Percentiles rank a stretch among this genome's conserved stretches.
These are phyloP conservation scores for Labrus mixtus DNA, from an alignment of 2,113 vertebrate species.

Conservation along the genomic window DNA sequence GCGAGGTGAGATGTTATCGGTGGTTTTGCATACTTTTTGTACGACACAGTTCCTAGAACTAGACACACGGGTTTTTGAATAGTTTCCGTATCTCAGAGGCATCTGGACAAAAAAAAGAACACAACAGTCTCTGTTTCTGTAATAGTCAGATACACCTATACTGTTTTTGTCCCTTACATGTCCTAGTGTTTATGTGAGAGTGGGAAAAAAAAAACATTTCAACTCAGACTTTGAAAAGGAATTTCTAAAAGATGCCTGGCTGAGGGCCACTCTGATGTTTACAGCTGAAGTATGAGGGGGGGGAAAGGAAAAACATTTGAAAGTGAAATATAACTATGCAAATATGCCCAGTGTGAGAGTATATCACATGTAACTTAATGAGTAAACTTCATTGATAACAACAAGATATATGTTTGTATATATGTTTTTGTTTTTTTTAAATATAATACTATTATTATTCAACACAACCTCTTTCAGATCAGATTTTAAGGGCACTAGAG, in stretches of 20 bases:
- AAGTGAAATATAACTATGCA: conserved; percentile 3
- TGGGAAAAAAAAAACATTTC: too few relatives aligned
- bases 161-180: not conserved
- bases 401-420: not conserved
- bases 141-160: too few relatives aligned
- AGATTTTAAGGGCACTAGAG: not conserved
- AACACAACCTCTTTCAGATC: too few relatives aligned
- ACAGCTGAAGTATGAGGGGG: not conserved
- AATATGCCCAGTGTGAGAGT: not conserved
- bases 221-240: too few relatives aligned
- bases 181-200: too few relatives aligned
- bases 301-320: not conserved
- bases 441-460: not conserved
- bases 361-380: not conserved
- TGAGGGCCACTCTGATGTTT: not conserved
- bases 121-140: conserved; percentile 5
- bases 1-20: conserved; percentile 23
- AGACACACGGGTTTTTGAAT: conserved; percentile 47
- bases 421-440: not conserved
- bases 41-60: conserved; percentile 22
- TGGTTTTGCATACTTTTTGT: not conserved
- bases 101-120: conserved; percentile 1
- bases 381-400: not conserved
- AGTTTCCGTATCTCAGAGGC: conserved; percentile 12
- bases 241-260: too few relatives aligned